A percentile compares a stretch with the other conserved stretches of the same genome.
phyloP scores from a whole-genome alignment of 2,113 vertebrate species.

The Istiophorus platypterus region DNA sequence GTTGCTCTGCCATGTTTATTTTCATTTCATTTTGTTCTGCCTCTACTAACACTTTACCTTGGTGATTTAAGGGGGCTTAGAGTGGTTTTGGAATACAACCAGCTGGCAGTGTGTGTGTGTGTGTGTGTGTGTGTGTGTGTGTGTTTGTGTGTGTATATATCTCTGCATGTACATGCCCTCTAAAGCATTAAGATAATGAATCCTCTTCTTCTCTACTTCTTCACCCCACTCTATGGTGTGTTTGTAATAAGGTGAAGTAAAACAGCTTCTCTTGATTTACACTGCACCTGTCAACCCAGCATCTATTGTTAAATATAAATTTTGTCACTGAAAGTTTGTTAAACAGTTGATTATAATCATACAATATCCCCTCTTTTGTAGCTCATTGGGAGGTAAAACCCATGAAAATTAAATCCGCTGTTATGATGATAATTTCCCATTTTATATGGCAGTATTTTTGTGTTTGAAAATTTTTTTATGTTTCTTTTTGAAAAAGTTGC shows the following conservation, averaged over 20 bases:
- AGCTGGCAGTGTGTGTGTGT: slow-evolving; percentile 49
- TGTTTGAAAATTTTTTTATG: no score
- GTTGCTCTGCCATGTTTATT: slow-evolving; percentile 80
- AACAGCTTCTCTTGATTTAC: slow-evolving; percentile 11
- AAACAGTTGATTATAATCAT: background rate
- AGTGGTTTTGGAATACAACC: slow-evolving; percentile 72
- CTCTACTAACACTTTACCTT: slow-evolving; percentile 79
- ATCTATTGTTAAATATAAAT: background rate
- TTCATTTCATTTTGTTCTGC: slow-evolving; percentile 80
- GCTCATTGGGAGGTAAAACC: background rate
- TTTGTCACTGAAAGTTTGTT: background rate
- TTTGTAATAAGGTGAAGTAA: slow-evolving; percentile 16
- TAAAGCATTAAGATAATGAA: slow-evolving; percentile 19
- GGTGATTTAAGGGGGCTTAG: slow-evolving; percentile 78
- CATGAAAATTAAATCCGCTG: background rate
- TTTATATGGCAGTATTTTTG: background rate
- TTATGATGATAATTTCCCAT: background rate
- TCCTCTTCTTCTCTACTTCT: slow-evolving; percentile 11
- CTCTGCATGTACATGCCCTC: slow-evolving; percentile 7
- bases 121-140: slow-evolving; percentile 15
- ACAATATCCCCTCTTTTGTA: background rate
- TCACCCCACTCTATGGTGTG: background rate
- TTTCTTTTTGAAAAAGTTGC: background rate
- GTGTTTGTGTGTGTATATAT: slow-evolving; percentile 16
- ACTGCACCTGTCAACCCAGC: slow-evolving; percentile 45